Conservation (phyloP, 2,888 invertebrate genomes). For the Heterodera filipjevi region DNA sequence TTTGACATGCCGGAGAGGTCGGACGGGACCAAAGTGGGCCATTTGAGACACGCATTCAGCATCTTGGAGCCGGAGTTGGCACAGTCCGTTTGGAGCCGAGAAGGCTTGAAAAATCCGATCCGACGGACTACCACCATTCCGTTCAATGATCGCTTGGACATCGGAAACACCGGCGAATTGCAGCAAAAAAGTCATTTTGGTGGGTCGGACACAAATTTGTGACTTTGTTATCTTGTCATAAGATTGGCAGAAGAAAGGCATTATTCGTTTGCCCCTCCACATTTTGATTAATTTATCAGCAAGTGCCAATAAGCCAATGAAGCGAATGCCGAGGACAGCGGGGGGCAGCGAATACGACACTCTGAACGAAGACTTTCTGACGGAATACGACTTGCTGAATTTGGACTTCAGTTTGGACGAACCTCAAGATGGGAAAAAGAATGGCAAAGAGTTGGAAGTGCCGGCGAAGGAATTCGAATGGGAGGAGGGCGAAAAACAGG, state of each 20-base stretch:
- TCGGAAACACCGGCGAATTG: conserved; percentile 6
- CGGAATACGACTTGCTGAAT: conserved; percentile 22
- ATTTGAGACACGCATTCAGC: conserved; percentile 19
- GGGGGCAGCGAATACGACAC: conserved; percentile 17
- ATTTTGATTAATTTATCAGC: too few species aligned
- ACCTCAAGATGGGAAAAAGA: conserved; percentile 4
- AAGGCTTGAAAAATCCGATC: conserved; percentile 23
- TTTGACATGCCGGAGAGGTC: background rate
- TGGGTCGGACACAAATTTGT: too few species aligned
- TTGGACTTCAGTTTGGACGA: conserved; percentile 29
- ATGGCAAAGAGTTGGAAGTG: conserved; percentile 17
- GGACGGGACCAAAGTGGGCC: conserved; percentile 11
- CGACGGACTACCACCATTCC: conserved; percentile 23
- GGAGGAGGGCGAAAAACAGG: background rate
- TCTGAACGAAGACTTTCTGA: conserved; percentile 26
- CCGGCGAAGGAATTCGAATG: conserved; percentile 20
- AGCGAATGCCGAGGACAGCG: background rate
- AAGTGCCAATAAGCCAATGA: background rate
- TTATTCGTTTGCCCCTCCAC: too few species aligned
- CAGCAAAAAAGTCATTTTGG: background rate
- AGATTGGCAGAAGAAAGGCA: too few species aligned
- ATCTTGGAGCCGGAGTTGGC: conserved; percentile 29
- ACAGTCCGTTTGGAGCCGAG: conserved; percentile 10
- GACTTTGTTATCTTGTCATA: too few species aligned
- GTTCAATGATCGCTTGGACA: conserved; percentile 8